Evolutionary conservation across 2,113 vertebrate species (phyloP).

Genomic region (Nannobrachium achirus): DNA sequence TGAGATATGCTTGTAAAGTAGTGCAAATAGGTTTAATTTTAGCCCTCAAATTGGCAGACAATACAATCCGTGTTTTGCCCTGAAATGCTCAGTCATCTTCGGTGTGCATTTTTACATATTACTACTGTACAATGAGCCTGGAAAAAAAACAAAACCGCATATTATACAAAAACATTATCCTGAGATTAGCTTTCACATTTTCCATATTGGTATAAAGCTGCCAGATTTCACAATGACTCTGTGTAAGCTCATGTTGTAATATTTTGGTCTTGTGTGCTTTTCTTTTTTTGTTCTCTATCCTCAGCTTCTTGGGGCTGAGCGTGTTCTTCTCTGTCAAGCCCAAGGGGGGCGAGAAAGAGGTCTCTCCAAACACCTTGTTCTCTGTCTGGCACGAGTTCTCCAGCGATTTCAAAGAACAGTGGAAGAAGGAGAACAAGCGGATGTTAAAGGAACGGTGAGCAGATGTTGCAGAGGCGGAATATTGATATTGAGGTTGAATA

Average conservation of each 20-base stretch:
- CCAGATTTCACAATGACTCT: slow-evolving; percentile 59
- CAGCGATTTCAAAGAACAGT: slow-evolving; percentile 95
- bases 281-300: slow-evolving; percentile 60
- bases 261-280: slow-evolving; percentile 61
- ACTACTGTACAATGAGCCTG: slow-evolving; percentile 31
- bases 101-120: slow-evolving; percentile 38
- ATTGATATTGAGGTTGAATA: not conserved
- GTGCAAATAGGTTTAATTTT: slow-evolving; percentile 17
- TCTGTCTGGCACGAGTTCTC: slow-evolving; percentile 97
- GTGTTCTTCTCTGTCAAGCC: slow-evolving; percentile 93
- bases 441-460: slow-evolving; percentile 92
- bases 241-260: slow-evolving; percentile 56
- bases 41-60: slow-evolving; percentile 9
- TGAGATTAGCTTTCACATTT: slow-evolving; percentile 61
- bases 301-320: slow-evolving; percentile 92
- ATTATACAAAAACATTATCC: slow-evolving; percentile 20
- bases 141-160: slow-evolving; percentile 23
- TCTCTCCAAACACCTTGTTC: slow-evolving; percentile 92
- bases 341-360: slow-evolving; percentile 94
- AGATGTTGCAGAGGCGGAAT: slow-evolving; percentile 9
- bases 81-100: slow-evolving; percentile 31
- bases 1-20: not conserved
- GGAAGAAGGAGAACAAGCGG: slow-evolving; percentile 95
- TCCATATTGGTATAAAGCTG: slow-evolving; percentile 46
- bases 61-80: slow-evolving; percentile 19